Base-by-base conservation (phyloP, 2,113 vertebrate genomes). In the Phaethornis superciliosus region DNA sequence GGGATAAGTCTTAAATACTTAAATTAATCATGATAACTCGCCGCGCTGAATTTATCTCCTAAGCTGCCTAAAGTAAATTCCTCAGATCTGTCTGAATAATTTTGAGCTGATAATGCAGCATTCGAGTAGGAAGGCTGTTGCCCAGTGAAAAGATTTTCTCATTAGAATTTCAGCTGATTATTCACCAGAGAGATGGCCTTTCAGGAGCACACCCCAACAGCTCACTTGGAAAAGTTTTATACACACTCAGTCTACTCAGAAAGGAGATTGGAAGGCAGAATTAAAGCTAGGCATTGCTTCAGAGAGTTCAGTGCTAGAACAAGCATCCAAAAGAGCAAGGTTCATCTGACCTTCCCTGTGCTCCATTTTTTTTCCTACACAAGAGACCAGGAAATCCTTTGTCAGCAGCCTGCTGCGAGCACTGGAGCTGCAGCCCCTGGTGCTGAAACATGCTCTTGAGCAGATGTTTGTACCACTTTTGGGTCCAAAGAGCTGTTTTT, bases 1-100 rank as follows among this genome's bases (percentile, higher is more conserved):
- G 64, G 90, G 79, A 84, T 94, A 86, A 94, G 74, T 94, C 90
- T 94, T 95, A 92, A 96, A 81, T 92, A 74, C 87, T 96, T 93
- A 88, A 82, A 93, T 93, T 81, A 89, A 88, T 86, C 92, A 81
- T 0, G 65, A 78, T 95, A 95, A 90, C 88, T 76, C 86, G 84
- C 93, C 74, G 83, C 67, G 85, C 46, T 67, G 90, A 89, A 93
- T 85, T 95, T 94, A 94, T 96, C 91, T 94, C 81, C 91, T 95
- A 94, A 96, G 94, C 89, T 88, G 70, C 89, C 89, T 91, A 52
- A 90, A 89, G 82, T 81, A 94, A 92, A 78, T 88, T 88, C 95
- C 94, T 83, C 83, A 93, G 91, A 96, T 93, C 67, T 70, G 74
- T 49, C 72, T 88, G 94, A 94, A 85, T 95, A 92, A 95, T 90